Evolutionary conservation across 2,113 vertebrate species (phyloP).

Genomic region (Arenaria interpres): DNA sequence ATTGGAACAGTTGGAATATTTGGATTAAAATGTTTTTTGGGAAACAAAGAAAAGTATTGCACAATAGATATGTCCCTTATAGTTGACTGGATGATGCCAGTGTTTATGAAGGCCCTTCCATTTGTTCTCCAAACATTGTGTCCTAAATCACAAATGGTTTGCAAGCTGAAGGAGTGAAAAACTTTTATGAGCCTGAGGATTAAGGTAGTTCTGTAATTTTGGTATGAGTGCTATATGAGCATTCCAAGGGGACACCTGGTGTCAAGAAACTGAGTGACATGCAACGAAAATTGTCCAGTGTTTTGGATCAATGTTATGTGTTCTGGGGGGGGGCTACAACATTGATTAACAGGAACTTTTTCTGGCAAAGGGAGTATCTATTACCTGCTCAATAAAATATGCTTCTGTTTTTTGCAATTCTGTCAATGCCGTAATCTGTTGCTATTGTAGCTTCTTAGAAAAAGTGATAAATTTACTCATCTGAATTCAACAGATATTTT

Average conservation of each 20-base stretch:
- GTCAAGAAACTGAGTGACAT: neutral
- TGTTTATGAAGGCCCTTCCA: neutral
- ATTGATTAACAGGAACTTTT: neutral
- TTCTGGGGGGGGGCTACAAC: fast-evolving
- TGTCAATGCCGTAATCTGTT: neutral
- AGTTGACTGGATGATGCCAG: neutral
- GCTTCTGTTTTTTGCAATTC: neutral
- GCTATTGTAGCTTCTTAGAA: neutral
- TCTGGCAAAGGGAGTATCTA: neutral
- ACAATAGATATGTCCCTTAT: fast-evolving
- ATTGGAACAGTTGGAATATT: neutral
- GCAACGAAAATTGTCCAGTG: neutral
- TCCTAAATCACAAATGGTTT: neutral
- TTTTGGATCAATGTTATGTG: neutral
- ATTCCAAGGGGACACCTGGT: neutral
- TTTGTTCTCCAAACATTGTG: neutral
- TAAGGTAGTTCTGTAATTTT: neutral
- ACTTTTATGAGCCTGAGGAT: neutral
- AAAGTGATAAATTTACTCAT: neutral
- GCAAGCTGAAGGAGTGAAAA: neutral
- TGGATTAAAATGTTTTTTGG: neutral
- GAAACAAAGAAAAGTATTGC: neutral
- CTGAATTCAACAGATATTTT: neutral
- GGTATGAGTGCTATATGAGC: neutral
- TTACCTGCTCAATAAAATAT: neutral